These are phyloP conservation scores for Puntigrus tetrazona DNA, from an alignment of 2,113 vertebrate species.

Conservation along the genomic window DNA sequence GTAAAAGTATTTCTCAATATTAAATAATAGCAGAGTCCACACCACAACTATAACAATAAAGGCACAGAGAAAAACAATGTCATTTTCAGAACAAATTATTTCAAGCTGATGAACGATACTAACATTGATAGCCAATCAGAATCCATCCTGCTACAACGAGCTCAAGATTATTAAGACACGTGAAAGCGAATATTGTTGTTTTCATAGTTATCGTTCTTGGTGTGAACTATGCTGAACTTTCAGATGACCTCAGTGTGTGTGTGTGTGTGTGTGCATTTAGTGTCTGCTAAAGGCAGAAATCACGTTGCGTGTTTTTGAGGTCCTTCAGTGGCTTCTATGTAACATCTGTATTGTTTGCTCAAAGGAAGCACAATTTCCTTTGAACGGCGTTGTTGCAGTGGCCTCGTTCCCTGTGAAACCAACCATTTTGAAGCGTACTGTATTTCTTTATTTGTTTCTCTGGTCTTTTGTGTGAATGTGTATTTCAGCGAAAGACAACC, in stretches of 20 bases:
- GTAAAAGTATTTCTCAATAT: too few relatives aligned
- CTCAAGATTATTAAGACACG: too few relatives aligned
- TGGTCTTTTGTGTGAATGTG: conserved; percentile 11
- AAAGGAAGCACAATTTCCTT: not conserved
- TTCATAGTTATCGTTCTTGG: too few relatives aligned
- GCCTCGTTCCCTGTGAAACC: conserved; percentile 9
- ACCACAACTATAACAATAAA: too few relatives aligned
- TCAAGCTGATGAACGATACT: too few relatives aligned
- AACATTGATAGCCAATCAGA: too few relatives aligned
- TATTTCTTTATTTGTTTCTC: conserved; percentile 34
- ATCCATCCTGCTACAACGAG: too few relatives aligned
- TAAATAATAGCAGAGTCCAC: too few relatives aligned
- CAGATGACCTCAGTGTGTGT: not conserved
- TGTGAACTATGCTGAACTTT: too few relatives aligned
- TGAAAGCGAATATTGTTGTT: too few relatives aligned
- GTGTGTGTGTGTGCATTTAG: not conserved
- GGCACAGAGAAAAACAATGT: too few relatives aligned
- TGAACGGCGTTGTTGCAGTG: not conserved
- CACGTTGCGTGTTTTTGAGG: not conserved
- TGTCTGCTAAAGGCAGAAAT: not conserved
- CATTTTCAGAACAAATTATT: too few relatives aligned
- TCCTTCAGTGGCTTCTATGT: not conserved
- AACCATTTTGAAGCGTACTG: conserved; percentile 11
- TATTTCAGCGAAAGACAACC: conserved; percentile 9
- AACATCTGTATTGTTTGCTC: conserved; percentile 3